Evolutionary conservation across 2,888 invertebrate genomes (phyloP).

Genomic region (Brachynemurus nebulosus): DNA sequence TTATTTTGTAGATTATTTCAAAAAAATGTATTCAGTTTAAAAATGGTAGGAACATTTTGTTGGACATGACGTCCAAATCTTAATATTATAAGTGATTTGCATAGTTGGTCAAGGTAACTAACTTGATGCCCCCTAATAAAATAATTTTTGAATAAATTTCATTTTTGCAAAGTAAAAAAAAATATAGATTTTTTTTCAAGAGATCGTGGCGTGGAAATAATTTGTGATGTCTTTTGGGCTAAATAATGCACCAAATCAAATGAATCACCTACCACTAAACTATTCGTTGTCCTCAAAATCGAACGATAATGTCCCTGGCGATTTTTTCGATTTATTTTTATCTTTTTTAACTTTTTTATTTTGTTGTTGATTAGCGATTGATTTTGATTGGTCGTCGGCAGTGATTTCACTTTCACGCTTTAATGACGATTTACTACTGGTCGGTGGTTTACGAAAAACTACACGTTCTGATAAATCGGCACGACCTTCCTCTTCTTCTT

Average conservation of each 20-base stretch:
- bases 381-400: slow-evolving; percentile 11
- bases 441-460: slow-evolving; percentile 35
- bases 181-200: too few relatives aligned
- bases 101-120: background rate
- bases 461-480: slow-evolving; percentile 46
- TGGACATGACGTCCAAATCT: too few relatives aligned
- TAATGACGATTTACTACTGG: slow-evolving; percentile 8
- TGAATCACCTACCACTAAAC: slow-evolving; percentile 16
- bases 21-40: background rate
- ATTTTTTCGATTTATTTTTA: slow-evolving; percentile 25
- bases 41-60: too few relatives aligned
- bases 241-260: background rate
- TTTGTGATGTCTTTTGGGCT: background rate
- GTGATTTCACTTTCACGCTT: slow-evolving; percentile 11
- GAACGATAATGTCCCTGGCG: slow-evolving; percentile 33
- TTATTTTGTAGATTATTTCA: too few relatives aligned
- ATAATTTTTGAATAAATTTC: background rate
- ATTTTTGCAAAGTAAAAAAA: too few relatives aligned
- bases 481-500: slow-evolving; percentile 42
- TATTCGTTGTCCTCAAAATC: slow-evolving; percentile 34
- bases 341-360: too few relatives aligned
- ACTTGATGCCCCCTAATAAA: background rate
- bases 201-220: background rate
- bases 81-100: too few relatives aligned
- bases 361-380: too few relatives aligned